A percentile compares a stretch with the other conserved stretches of the same genome.
Evolutionary conservation across 2,113 vertebrate genomes (phyloP).

Genomic region (Engystomops pustulosus): DNA sequence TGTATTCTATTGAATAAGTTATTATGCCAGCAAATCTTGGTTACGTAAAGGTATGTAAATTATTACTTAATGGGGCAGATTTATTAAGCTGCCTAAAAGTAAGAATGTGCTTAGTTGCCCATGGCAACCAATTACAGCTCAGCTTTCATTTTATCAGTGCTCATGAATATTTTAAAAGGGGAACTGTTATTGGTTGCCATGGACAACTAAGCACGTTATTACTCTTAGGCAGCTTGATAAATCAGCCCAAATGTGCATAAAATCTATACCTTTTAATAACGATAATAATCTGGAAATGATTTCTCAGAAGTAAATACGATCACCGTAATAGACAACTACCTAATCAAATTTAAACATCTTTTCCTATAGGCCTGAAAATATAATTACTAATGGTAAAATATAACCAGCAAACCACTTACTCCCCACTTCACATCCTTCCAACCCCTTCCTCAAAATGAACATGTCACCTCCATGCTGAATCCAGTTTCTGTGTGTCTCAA

Average conservation of each 20-base stretch:
- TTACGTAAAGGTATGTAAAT: neutral
- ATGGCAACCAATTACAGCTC: too few species aligned
- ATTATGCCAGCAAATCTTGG: neutral
- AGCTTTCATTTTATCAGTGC: too few species aligned
- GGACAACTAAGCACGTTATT: too few species aligned
- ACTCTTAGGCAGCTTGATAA: too few species aligned
- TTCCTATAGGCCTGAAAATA: neutral
- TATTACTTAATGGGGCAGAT: too few species aligned
- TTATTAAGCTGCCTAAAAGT: too few species aligned
- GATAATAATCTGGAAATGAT: neutral
- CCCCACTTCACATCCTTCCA: constrained; percentile 54
- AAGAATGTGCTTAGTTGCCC: too few species aligned
- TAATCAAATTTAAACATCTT: neutral
- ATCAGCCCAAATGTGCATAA: neutral
- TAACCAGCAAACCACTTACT: constrained; percentile 59
- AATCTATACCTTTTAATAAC: neutral
- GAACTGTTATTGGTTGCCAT: too few species aligned
- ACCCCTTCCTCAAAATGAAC: constrained; percentile 60
- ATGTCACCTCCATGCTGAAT: constrained; percentile 60
- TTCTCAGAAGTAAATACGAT: neutral
- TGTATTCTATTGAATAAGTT: neutral
- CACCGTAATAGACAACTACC: neutral
- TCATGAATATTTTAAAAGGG: too few species aligned
- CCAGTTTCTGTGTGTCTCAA: constrained; percentile 58
- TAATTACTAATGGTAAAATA: constrained; percentile 17